These are phyloP conservation scores for Formica aserva DNA, from an alignment of 2,888 invertebrate species.

Conservation along the genomic window DNA sequence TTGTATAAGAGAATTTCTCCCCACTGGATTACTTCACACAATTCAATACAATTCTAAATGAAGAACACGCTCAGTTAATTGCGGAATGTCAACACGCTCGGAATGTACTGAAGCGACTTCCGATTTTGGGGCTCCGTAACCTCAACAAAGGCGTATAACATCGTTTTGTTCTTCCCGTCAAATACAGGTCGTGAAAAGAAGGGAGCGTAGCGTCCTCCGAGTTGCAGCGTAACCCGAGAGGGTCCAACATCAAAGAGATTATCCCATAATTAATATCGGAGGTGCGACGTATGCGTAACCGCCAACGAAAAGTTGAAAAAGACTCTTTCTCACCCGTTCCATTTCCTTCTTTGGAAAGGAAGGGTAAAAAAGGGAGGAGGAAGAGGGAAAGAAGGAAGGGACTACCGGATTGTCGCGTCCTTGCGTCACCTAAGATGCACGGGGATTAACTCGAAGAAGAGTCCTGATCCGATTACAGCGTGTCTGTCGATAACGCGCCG, in stretches of 20 bases:
- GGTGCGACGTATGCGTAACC: conserved; percentile 82
- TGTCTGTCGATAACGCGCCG: conserved; percentile 45
- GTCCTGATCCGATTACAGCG: conserved; percentile 49
- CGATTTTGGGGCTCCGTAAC: conserved; percentile 21
- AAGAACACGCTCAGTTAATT: conserved; percentile 32
- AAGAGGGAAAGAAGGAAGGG: neutral
- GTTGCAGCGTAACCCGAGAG: conserved; percentile 63
- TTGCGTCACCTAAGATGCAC: conserved; percentile 67
- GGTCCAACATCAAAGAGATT: conserved; percentile 79
- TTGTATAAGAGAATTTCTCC: neutral
- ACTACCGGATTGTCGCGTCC: conserved; percentile 53
- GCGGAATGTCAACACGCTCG: conserved; percentile 24
- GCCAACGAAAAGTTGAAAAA: conserved; percentile 72
- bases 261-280: conserved; percentile 81
- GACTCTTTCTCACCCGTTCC: conserved; percentile 22
- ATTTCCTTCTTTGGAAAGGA: conserved; percentile 37
- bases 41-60: neutral
- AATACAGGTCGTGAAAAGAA: conserved; percentile 26
- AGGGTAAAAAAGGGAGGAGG: neutral
- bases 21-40: conserved; percentile 1
- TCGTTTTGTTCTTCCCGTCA: conserved; percentile 58
- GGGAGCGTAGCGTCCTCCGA: conserved; percentile 49
- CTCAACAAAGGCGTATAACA: conserved; percentile 35
- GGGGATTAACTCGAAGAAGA: conserved; percentile 59
- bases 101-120: conserved; percentile 30